A percentile compares a stretch with the other conserved stretches of the same genome.
Evolutionary conservation across 2,113 vertebrate species (phyloP).

Genomic region (Myotis yumanensis): DNA sequence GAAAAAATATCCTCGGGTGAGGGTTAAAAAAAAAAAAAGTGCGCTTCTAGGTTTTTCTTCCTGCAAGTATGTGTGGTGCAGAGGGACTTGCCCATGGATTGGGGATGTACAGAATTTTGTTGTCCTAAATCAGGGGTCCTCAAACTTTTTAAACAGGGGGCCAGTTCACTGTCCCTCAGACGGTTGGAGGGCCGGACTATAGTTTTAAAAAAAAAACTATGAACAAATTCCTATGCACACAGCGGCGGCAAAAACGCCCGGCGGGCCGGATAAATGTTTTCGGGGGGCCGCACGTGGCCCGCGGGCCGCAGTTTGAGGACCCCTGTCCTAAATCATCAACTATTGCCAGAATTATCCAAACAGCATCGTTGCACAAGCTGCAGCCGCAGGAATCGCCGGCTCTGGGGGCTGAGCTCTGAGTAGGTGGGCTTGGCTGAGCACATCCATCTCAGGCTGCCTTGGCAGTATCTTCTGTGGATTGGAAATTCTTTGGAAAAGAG

Average conservation of each 20-base stretch:
- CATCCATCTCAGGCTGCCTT: not conserved
- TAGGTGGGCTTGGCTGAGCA: not conserved
- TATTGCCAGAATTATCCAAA: not conserved
- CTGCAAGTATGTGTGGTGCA: not conserved
- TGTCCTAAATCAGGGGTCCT: no score
- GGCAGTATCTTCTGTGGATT: not conserved
- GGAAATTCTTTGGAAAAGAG: not conserved
- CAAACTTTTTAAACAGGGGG: no score
- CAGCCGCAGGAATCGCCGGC: conserved; percentile 27
- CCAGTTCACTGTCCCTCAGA: no score
- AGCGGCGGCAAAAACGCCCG: no score
- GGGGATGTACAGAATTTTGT: not conserved
- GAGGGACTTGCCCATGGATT: not conserved
- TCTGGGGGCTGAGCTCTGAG: not conserved
- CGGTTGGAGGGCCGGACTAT: no score
- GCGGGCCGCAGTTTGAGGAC: no score
- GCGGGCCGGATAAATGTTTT: no score
- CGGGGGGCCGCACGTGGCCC: no score
- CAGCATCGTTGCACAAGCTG: not conserved
- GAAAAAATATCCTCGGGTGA: no score
- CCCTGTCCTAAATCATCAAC: not conserved
- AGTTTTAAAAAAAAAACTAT: no score
- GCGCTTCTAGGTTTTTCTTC: not conserved
- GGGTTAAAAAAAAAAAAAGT: no score
- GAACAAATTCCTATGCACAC: no score